These are phyloP conservation scores for Epicampocera succincta DNA, from an alignment of 2,888 invertebrate species.

Conservation along the genomic window DNA sequence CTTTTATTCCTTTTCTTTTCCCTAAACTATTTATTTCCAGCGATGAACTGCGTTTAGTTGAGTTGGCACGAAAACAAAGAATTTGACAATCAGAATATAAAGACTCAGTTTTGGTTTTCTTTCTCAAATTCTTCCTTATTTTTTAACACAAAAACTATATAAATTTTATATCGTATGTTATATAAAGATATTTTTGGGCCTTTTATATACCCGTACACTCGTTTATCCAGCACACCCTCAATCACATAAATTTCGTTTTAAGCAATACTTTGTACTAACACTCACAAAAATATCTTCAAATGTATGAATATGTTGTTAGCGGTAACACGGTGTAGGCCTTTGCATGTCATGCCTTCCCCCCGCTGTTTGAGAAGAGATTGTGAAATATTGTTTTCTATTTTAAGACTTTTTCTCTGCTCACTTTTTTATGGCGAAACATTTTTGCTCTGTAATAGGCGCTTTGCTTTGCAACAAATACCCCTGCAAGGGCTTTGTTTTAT, in stretches of 20 bases:
- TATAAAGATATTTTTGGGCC: neutral
- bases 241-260: slow-evolving; percentile 61
- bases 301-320: neutral
- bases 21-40: slow-evolving; percentile 34
- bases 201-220: slow-evolving; percentile 9
- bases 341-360: no score
- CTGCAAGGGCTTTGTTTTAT: no score
- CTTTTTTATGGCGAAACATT: no score
- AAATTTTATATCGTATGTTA: neutral
- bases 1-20: slow-evolving; percentile 61
- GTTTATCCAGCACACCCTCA: slow-evolving; percentile 65
- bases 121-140: slow-evolving; percentile 17
- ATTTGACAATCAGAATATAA: slow-evolving; percentile 55
- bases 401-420: no score
- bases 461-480: no score
- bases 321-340: no score
- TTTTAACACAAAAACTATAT: slow-evolving; percentile 3
- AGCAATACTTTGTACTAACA: slow-evolving; percentile 47
- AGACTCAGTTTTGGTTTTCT: slow-evolving; percentile 51
- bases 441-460: no score
- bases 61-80: slow-evolving; percentile 15
- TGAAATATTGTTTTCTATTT: no score
- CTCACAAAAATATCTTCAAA: neutral
- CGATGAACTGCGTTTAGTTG: slow-evolving; percentile 6
- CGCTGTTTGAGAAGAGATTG: no score